Percentiles rank a stretch among this genome's conserved stretches.
Evolutionary conservation across 37 sponge, comb jelly and placozoan genomes (phyloP).

Genomic region (Ianthella basta): DNA sequence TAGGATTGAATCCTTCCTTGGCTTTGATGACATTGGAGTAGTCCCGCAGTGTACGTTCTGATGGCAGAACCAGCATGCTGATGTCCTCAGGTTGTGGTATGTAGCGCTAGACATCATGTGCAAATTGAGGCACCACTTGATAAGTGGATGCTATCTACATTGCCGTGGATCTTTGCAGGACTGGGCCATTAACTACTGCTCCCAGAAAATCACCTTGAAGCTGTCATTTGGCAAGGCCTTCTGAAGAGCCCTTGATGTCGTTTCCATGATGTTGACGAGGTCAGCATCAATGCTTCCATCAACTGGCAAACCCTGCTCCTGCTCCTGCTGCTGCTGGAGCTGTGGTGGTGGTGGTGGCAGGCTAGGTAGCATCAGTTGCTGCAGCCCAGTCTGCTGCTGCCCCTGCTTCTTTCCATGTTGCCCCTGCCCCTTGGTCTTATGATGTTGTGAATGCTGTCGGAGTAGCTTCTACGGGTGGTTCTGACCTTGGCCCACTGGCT

Average conservation of each 20-base stretch:
- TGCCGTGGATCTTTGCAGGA: not conserved
- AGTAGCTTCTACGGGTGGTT: too few relatives aligned
- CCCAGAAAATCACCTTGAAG: not conserved
- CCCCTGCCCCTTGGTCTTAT: too few relatives aligned
- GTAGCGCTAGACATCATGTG: not conserved
- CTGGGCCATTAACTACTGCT: not conserved
- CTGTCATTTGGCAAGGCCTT: not conserved
- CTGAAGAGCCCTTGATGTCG: not conserved
- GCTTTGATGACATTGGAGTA: not conserved
- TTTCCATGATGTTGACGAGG: not conserved
- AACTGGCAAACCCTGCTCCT: too few relatives aligned
- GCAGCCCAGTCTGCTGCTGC: too few relatives aligned
- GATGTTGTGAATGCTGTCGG: too few relatives aligned
- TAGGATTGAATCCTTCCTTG: not conserved
- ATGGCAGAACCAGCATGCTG: constrained; percentile 8
- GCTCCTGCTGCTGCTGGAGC: too few relatives aligned
- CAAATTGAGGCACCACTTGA: constrained; percentile 23
- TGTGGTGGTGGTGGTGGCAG: too few relatives aligned
- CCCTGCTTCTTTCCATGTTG: too few relatives aligned
- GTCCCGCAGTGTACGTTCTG: constrained; percentile 29
- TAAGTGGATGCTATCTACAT: constrained; percentile 27
- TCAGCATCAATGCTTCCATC: not conserved
- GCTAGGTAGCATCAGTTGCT: too few relatives aligned
- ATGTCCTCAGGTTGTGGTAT: not conserved
- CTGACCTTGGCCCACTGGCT: too few relatives aligned